Percentiles rank a stretch among this genome's conserved stretches.
Conservation (phyloP, 1,140 invertebrate species). For the Eulimnadia texana region DNA sequence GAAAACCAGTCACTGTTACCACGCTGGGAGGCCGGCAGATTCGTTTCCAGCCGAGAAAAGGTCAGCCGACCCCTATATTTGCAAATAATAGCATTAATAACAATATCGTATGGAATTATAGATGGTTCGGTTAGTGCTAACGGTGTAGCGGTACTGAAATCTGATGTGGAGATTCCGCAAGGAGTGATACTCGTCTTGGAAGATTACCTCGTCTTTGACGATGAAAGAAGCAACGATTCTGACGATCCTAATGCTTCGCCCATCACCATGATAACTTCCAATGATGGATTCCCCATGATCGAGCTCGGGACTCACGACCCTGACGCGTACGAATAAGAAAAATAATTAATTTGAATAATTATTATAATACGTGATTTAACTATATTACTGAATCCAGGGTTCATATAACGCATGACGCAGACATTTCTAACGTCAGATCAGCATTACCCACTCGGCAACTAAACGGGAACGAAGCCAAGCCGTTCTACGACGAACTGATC, state of each 20-base stretch:
- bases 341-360: too few relatives aligned
- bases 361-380: too few relatives aligned
- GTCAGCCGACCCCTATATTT: not conserved
- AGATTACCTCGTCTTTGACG: slow-evolving; percentile 33
- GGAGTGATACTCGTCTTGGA: slow-evolving; percentile 34
- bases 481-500: slow-evolving; percentile 24
- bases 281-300: slow-evolving; percentile 16
- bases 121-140: slow-evolving; percentile 31
- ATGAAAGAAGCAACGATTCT: slow-evolving; percentile 14
- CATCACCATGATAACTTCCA: slow-evolving; percentile 4
- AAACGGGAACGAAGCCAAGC: slow-evolving; percentile 5
- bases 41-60: slow-evolving; percentile 1
- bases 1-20: slow-evolving; percentile 29
- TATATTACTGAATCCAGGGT: too few relatives aligned
- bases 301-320: slow-evolving; percentile 15
- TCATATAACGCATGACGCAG: not conserved
- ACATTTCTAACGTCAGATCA: not conserved
- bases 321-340: slow-evolving; percentile 1
- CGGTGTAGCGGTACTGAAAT: slow-evolving; percentile 31
- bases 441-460: not conserved
- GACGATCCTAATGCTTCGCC: not conserved
- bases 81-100: not conserved
- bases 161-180: slow-evolving; percentile 29
- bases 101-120: not conserved
- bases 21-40: slow-evolving; percentile 34